Percentiles rank a stretch among this genome's conserved stretches.
Evolutionary conservation across 2,888 invertebrate genomes (phyloP).

Genomic region (Ormyrus pomaceus): DNA sequence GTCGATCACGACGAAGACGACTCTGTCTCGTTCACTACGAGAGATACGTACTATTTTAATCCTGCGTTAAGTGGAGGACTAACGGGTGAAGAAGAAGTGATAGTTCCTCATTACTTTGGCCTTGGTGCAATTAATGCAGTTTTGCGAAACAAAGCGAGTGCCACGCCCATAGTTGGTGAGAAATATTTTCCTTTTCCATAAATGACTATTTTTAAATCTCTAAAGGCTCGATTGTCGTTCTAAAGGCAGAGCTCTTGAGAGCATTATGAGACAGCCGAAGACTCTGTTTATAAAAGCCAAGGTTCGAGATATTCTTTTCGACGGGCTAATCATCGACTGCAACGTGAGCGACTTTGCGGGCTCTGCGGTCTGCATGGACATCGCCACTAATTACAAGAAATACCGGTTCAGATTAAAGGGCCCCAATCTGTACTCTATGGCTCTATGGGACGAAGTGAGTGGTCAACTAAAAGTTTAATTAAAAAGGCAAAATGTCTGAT

Average conservation of each 20-base stretch:
- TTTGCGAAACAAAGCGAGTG: conserved; percentile 78
- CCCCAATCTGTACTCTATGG: conserved; percentile 83
- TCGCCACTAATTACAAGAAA: conserved; percentile 74
- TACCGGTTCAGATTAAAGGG: conserved; percentile 71
- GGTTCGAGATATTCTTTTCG: conserved; percentile 85
- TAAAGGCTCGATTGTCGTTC: background rate
- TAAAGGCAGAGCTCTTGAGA: conserved; percentile 81
- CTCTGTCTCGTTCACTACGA: conserved; percentile 83
- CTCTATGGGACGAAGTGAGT: conserved; percentile 83
- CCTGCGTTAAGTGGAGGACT: conserved; percentile 78
- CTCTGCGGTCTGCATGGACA: conserved; percentile 83
- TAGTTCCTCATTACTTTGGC: conserved; percentile 84
- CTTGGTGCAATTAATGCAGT: conserved; percentile 80
- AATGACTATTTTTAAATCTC: no score
- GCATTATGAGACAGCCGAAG: conserved; percentile 82
- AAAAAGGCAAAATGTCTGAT: background rate
- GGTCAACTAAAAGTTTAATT: background rate
- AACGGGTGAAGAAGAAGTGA: conserved; percentile 85
- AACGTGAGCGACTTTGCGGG: conserved; percentile 86
- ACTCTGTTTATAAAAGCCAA: conserved; percentile 81
- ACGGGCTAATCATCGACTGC: conserved; percentile 85
- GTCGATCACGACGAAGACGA: conserved; percentile 85
- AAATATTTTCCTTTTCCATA: background rate
- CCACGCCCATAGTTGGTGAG: conserved; percentile 80
- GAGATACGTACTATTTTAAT: conserved; percentile 83